Evolutionary conservation across 2,888 invertebrate genomes (phyloP).

Genomic region (Dryadula phaetusa): DNA sequence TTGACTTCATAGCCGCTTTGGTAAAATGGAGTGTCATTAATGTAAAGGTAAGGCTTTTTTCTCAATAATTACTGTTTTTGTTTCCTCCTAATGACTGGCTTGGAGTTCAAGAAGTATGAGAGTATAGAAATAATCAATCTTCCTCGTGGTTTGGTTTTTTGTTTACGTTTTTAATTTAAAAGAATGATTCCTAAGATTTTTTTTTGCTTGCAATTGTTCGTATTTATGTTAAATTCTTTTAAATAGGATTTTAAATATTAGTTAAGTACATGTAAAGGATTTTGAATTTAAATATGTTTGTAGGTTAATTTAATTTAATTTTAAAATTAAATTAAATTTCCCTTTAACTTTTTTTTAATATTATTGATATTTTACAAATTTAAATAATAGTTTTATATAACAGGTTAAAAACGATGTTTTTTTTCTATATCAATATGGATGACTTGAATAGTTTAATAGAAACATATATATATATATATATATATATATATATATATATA

Average conservation of each 20-base stretch:
- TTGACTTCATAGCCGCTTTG: slow-evolving; percentile 53
- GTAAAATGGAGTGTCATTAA: slow-evolving; percentile 74
- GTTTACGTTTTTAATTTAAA: slow-evolving; percentile 25
- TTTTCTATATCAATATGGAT: too few species aligned
- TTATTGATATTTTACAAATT: too few species aligned
- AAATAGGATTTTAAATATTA: neutral
- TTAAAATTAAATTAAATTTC: too few species aligned
- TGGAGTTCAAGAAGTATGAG: slow-evolving; percentile 31
- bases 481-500: too few species aligned
- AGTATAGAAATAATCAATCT: slow-evolving; percentile 37
- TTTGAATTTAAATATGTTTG: too few species aligned
- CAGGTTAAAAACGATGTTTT: too few species aligned
- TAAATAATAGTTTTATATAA: too few species aligned
- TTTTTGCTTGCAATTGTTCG: neutral
- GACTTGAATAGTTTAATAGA: too few species aligned
- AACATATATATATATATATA: too few species aligned
- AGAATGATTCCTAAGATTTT: slow-evolving; percentile 18
- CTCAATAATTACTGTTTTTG: slow-evolving; percentile 39
- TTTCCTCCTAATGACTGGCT: slow-evolving; percentile 30
- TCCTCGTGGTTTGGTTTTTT: slow-evolving; percentile 20
- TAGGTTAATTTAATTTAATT: too few species aligned
- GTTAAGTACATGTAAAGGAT: too few species aligned
- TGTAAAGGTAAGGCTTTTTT: slow-evolving; percentile 63
- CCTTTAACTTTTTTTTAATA: too few species aligned
- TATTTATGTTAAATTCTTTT: neutral